These are phyloP conservation scores for Atherinosoma microstoma DNA, from an alignment of 2,797 vertebrate genomes.

Conservation along the genomic window DNA sequence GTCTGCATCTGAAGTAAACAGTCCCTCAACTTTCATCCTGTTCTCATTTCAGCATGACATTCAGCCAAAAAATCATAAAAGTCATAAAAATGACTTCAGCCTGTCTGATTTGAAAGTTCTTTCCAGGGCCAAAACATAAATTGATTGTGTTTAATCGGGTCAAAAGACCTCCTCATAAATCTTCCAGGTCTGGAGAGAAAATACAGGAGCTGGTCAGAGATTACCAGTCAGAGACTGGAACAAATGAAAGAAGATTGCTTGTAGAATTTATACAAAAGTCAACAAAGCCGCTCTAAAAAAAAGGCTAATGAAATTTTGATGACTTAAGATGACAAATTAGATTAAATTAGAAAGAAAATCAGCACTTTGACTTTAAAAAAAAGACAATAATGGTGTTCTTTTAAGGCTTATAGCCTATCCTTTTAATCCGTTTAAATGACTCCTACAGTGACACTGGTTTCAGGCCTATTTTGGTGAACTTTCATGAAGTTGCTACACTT, in stretches of 20 bases:
- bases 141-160: background rate
- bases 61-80: background rate
- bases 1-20: background rate
- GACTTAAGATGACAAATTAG: background rate
- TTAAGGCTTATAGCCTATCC: too few species aligned
- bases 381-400: background rate
- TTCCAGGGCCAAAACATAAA: background rate
- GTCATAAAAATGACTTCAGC: background rate
- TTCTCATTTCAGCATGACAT: background rate
- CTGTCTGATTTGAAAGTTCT: background rate
- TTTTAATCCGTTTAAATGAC: too few species aligned
- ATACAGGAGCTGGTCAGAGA: background rate
- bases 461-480: background rate
- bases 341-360: background rate
- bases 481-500: background rate
- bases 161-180: background rate
- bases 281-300: background rate
- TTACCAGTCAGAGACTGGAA: background rate
- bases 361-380: background rate
- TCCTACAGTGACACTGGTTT: background rate
- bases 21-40: background rate
- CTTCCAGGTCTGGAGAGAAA: too few species aligned
- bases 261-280: background rate
- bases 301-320: background rate
- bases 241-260: background rate